phyloP scores from a whole-genome alignment of 2,888 invertebrate species.

The Brachypterus glaber region DNA sequence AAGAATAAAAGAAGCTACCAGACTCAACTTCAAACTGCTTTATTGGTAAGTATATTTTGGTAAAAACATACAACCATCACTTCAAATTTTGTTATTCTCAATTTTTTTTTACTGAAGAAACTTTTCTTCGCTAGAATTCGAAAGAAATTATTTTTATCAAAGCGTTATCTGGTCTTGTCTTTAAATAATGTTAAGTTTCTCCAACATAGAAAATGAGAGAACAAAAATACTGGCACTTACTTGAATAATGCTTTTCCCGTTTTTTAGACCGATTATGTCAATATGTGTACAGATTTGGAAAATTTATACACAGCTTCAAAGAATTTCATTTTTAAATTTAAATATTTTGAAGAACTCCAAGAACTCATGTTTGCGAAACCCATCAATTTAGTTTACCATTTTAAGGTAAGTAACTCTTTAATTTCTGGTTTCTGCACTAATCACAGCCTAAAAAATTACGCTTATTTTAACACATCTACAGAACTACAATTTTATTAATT shows the following conservation, averaged over 20 bases:
- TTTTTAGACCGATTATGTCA: slow-evolving; percentile 32
- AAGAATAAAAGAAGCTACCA: slow-evolving; percentile 25
- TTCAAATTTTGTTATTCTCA: too few relatives aligned
- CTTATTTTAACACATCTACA: too few relatives aligned
- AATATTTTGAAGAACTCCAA: slow-evolving; percentile 42
- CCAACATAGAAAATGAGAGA: too few relatives aligned
- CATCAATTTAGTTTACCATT: slow-evolving; percentile 32
- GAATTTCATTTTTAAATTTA: slow-evolving; percentile 41
- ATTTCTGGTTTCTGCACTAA: slow-evolving; percentile 7
- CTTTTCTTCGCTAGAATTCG: too few relatives aligned
- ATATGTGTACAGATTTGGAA: slow-evolving; percentile 34
- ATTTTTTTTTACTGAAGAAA: too few relatives aligned
- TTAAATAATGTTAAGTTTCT: too few relatives aligned
- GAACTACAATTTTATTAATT: too few relatives aligned
- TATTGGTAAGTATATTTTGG: slow-evolving; percentile 31
- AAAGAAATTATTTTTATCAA: too few relatives aligned
- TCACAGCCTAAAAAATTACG: too few relatives aligned
- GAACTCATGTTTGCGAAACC: slow-evolving; percentile 27
- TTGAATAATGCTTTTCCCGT: slow-evolving; percentile 3
- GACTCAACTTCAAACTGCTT: slow-evolving; percentile 25
- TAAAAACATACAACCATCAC: too few relatives aligned
- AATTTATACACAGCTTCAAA: slow-evolving; percentile 28
- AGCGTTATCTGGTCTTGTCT: too few relatives aligned
- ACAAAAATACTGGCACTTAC: too few relatives aligned
- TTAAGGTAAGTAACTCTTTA: slow-evolving; percentile 26